Conservation (phyloP, 1,140 invertebrate species). For the Cherax destructor region DNA sequence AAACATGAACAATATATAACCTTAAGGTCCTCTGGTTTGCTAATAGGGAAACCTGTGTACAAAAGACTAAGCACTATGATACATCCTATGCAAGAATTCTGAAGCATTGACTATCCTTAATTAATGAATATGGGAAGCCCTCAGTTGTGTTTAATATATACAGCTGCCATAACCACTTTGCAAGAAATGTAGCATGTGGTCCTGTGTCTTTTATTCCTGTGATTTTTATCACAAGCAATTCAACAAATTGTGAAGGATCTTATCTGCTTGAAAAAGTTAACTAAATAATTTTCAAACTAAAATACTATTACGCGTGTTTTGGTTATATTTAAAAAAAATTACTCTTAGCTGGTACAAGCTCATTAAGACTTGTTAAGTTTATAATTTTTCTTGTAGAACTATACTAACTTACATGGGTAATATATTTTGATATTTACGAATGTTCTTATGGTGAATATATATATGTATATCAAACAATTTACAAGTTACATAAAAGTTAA, state of each 20-base stretch:
- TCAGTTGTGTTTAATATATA: slow-evolving; percentile 64
- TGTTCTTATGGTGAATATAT: not conserved
- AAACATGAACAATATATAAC: slow-evolving; percentile 8
- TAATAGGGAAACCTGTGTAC: slow-evolving; percentile 23
- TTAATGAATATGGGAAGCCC: slow-evolving; percentile 55
- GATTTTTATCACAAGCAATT: not conserved
- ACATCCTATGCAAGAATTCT: slow-evolving; percentile 41
- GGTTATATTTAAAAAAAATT: too few species aligned
- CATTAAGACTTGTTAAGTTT: too few species aligned
- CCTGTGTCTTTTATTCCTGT: slow-evolving; percentile 9
- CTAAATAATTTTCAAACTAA: too few species aligned
- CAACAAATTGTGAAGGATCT: not conserved
- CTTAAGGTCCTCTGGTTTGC: slow-evolving; percentile 3
- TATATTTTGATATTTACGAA: not conserved
- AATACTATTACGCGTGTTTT: too few species aligned
- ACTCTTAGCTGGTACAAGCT: too few species aligned
- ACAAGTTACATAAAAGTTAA: not conserved
- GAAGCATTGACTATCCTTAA: slow-evolving; percentile 50
- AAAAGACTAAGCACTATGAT: slow-evolving; percentile 40
- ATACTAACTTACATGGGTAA: not conserved
- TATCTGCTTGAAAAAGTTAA: too few species aligned
- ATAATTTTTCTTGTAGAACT: too few species aligned
- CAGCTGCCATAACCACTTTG: slow-evolving; percentile 24
- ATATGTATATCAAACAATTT: not conserved
- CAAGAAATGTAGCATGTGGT: not conserved